Evolutionary conservation across 2,113 vertebrate genomes (phyloP).

Genomic region (Thermophis baileyi): DNA sequence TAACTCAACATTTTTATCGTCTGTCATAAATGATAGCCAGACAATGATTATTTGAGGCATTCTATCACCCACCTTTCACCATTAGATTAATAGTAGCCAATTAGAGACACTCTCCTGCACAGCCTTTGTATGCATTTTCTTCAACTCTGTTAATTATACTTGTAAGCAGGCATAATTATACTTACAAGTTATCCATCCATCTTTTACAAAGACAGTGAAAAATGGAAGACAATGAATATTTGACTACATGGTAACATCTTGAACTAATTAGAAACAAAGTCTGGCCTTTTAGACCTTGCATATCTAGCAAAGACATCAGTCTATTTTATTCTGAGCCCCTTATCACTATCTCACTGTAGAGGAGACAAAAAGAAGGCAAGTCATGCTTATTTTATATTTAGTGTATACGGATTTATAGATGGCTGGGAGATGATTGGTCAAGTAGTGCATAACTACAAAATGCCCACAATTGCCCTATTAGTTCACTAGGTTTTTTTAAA

Average conservation of each 20-base stretch:
- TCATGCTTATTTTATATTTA: conserved; percentile 4
- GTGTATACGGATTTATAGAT: background rate
- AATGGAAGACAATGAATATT: conserved; percentile 39
- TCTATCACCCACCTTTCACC: conserved; percentile 37
- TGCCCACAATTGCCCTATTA: background rate
- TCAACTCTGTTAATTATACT: conserved; percentile 71
- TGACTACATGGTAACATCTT: conserved; percentile 12
- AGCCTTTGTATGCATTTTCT: conserved; percentile 66
- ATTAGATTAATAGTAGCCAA: conserved; percentile 72
- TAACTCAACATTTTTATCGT: background rate
- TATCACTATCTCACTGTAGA: conserved; percentile 11
- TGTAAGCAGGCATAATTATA: conserved; percentile 67
- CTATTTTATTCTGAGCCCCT: background rate
- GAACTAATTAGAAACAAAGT: conserved; percentile 32
- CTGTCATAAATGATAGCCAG: conserved; percentile 60
- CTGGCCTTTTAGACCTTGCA: background rate
- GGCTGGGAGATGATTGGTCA: background rate
- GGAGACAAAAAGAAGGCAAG: background rate
- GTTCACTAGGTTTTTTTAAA: background rate
- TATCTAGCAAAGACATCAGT: conserved; percentile 2
- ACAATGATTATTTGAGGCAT: conserved; percentile 64
- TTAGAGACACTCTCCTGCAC: conserved; percentile 55
- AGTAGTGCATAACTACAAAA: conserved; percentile 17
- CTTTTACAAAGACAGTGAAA: conserved; percentile 65
- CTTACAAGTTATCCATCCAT: conserved; percentile 59